Percentiles rank a stretch among this genome's conserved stretches.
phyloP scores from a whole-genome alignment of 37 sponge, comb jelly and placozoan species.

The Oopsacas minuta region DNA sequence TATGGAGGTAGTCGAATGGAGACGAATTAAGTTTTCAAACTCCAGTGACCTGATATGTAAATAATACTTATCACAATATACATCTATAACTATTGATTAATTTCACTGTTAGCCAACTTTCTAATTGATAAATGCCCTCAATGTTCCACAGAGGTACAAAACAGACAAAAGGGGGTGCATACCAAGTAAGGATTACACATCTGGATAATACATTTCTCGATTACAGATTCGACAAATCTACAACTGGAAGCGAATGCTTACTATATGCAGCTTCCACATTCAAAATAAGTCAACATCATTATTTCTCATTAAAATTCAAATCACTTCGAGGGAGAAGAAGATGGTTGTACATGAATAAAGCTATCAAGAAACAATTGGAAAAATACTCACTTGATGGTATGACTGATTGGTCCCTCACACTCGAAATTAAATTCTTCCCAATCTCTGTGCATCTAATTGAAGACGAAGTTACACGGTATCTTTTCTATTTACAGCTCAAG shows the following conservation, averaged over 20 bases:
- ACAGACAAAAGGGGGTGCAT: not conserved
- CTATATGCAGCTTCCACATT: not conserved
- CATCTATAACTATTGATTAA: too few relatives aligned
- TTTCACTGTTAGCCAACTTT: too few relatives aligned
- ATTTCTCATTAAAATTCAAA: constrained; percentile 8
- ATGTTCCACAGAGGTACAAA: not conserved
- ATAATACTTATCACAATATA: too few relatives aligned
- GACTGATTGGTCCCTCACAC: constrained; percentile 27
- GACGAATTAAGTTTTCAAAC: too few relatives aligned
- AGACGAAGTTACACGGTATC: constrained; percentile 54
- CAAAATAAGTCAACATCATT: not conserved
- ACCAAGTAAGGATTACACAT: not conserved
- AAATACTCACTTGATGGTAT: constrained; percentile 37
- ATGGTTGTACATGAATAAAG: constrained; percentile 56
- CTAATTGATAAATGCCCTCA: not conserved
- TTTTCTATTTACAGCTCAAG: constrained; percentile 64
- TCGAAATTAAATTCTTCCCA: constrained; percentile 50
- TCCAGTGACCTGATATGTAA: too few relatives aligned
- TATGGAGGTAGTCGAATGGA: too few relatives aligned
- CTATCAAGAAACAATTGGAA: constrained; percentile 47
- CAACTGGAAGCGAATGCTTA: not conserved
- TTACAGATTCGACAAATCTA: not conserved
- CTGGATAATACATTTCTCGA: not conserved
- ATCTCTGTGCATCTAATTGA: constrained; percentile 39
- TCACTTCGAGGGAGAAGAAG: not conserved